Evolutionary conservation across 2,888 invertebrate genomes (phyloP), one percentile per base, ranked within the genome.

Genomic region (Drosophila subsilvestris): DNA sequence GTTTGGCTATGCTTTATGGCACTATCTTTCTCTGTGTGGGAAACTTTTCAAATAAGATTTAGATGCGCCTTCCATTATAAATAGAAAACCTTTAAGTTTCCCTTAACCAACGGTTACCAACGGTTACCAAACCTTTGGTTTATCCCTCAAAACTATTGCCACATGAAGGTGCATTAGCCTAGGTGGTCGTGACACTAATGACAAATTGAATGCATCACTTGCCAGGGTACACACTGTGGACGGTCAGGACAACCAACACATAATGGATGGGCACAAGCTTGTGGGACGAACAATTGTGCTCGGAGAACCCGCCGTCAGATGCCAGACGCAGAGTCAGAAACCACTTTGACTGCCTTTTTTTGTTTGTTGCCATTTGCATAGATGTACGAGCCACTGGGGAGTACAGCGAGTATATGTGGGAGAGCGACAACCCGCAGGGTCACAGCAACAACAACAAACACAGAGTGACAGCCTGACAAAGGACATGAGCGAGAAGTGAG

Each of bases 131-230:
- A 5, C 10, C 44, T 45, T 37, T 47, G 22, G 58, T 17, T 8
- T n/a, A 20, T 20, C 18, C 47, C 14, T 48, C 8, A 12, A 8
- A 25, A n/a, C 17, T 43, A 32, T 29, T 43, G 47, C 12, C 47
- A 42, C 10, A 37, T 10, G 22, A 17, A 29, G 32, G 42, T 62
- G 62, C 62, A 51, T 42, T 45, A 51, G 44, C 32, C 18, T 50
- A 18, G 45, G 47, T 47, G 56, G 43, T 42, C 27, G 43, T 14
- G 57, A 45, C 32, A 45, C 56, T 58, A 78, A 75, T 80, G 81
- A 67, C 65, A 80, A 78, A 75, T 78, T 67, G 75, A 83, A 75
- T 80, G 79, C 68, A 75, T 54, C 63, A 60, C 65, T 54, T 75
- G 43, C 43, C 60, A 48, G 62, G 12, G 54, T 47, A 55, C 54